Evolutionary conservation across 2,888 invertebrate genomes (phyloP), one percentile per base, ranked within the genome.

Genomic region (Rapana venosa): DNA sequence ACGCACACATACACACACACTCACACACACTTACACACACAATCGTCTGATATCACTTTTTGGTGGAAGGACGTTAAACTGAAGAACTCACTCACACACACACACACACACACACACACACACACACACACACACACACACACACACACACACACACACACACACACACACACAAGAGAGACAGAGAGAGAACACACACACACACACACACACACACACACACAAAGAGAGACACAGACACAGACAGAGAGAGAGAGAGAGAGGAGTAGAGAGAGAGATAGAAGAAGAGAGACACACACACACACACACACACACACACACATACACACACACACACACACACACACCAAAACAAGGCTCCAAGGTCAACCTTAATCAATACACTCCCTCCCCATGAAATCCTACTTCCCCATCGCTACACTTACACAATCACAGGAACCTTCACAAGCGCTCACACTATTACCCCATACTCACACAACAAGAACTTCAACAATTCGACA

Each of bases 321-420:
- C 86, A 86, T 61, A 86, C 61, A 86, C 86, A 86, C 58, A 61
- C 86, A 85, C 84, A 11, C 17, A 79, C 79, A 79, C 79, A 79
- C 32, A 32, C 79, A 79, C 8, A 32, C 79, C 6, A 8, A 32
- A 30, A 8, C 79, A 79, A 5, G 15, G 32, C 32, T 32, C 11
- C 30, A 11, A 79, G 15, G 32, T 11, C 30, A 11, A 79, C 32
- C 30, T n/a, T n/a, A n/a, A n/a, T n/a, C n/a, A n/a, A n/a, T n/a
- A n/a, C n/a, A n/a, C n/a, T n/a, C n/a, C n/a, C n/a, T n/a, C n/a
- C n/a, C n/a, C n/a, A n/a, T n/a, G n/a, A n/a, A n/a, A n/a, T n/a
- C n/a, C n/a, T n/a, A n/a, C n/a, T n/a, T n/a, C n/a, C n/a, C n/a
- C n/a, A n/a, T n/a, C n/a, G n/a, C n/a, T n/a, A n/a, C n/a, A n/a